Base-by-base conservation (phyloP, 1,140 invertebrate species). In the Cephus cinctus region DNA sequence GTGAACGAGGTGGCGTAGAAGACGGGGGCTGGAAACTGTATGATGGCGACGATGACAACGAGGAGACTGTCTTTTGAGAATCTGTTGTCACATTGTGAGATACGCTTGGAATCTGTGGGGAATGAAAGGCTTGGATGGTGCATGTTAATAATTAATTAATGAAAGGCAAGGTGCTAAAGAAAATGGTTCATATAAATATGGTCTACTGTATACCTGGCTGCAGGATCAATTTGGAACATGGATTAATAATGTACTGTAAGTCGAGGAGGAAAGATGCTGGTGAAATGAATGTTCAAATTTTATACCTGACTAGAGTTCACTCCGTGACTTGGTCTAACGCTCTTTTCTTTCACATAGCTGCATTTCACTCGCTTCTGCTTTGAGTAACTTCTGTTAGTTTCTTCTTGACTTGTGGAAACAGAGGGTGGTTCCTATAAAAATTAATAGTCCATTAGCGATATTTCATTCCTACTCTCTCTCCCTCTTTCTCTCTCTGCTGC, bases 401-500 rank as follows among this genome's bases (percentile, higher is more conserved):
- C 22, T 35, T 16, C 34, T 30, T 44, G 32, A 27, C 21, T 19
- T 31, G 27, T 27, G 9, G 32, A 54, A 52, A 52, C 35, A 63
- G 25, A 22, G 8, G 9, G 6, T 32, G 15, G 36, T 35, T 27
- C 22, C 31, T 48, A 61, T 57, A 59, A 57, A 50, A 62, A 62
- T 57, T 46, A 61, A 64, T 61, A 58, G 52, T 52, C 48, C 50
- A 59, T 60, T 57, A 60, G 47, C 21, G 45, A 35, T 56, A 43
- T 35, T 43, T 43, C 42, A 6, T 32, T 44, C 35, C 30, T 44
- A 44, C 30, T 32, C 30, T 21, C 22, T 44, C 35, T 9, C 2
- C 20, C 39, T 34, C 16, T 23, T 30, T 20, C 22, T 5, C 35
- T 14, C 18, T 9, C 11, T 1, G 4, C 19, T 44, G 32, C 20